phyloP scores from a whole-genome alignment of 35 echinoderm and acorn worm species.

The Ptychodera flava region DNA sequence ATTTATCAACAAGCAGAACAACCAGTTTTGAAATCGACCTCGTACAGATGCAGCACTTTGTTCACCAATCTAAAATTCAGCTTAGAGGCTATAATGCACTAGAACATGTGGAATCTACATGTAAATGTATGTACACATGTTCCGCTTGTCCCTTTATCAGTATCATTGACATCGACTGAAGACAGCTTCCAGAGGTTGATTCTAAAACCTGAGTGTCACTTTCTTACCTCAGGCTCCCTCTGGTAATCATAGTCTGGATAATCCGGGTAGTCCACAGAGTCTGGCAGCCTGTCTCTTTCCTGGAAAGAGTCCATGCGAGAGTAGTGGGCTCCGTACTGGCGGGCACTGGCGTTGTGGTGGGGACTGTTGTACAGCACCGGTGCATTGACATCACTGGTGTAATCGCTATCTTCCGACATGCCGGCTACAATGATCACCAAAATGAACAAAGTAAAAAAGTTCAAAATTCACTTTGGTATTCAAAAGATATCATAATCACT shows the following conservation, averaged over 20 bases:
- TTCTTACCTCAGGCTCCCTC: neutral
- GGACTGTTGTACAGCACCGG: neutral
- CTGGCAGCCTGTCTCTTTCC: neutral
- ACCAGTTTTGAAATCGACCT: too few relatives aligned
- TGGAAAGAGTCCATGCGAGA: neutral
- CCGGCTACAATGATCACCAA: conserved; percentile 16
- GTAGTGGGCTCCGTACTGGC: neutral
- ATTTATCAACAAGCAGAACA: too few relatives aligned
- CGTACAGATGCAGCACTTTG: too few relatives aligned
- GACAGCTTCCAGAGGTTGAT: neutral
- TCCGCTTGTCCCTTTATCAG: too few relatives aligned
- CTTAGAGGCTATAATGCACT: too few relatives aligned
- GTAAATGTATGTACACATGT: too few relatives aligned
- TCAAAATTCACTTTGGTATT: neutral
- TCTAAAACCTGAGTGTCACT: neutral
- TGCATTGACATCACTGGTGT: conserved; percentile 92
- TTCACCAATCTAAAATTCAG: too few relatives aligned
- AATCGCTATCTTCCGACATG: conserved; percentile 98
- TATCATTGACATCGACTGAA: too few relatives aligned
- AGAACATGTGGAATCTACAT: too few relatives aligned
- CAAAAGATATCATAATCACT: too few relatives aligned
- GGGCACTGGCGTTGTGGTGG: neutral
- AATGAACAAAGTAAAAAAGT: conserved; percentile 3
- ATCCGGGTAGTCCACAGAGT: neutral
- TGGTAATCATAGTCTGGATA: neutral